phyloP scores from a whole-genome alignment of 1,140 invertebrate genomes.

The Neodiprion fabricii region DNA sequence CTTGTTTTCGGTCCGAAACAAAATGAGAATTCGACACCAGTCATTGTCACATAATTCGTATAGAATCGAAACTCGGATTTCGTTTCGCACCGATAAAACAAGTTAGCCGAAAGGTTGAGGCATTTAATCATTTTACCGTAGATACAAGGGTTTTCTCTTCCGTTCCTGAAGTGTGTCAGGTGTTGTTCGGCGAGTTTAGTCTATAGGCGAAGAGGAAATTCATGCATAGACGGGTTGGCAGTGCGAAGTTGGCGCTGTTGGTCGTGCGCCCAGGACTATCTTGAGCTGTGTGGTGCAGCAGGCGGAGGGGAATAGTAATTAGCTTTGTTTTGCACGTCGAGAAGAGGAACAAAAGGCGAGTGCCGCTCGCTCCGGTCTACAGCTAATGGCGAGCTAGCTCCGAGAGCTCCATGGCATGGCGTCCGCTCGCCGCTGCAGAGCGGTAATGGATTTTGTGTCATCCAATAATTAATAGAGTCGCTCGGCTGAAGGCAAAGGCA shows the following conservation, averaged over 20 bases:
- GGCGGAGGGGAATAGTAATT: slow-evolving; percentile 8
- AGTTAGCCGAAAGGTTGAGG: no score
- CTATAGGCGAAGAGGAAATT: no score
- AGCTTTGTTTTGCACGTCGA: slow-evolving; percentile 10
- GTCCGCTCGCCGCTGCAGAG: slow-evolving; percentile 46
- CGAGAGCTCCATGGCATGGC: slow-evolving; percentile 47
- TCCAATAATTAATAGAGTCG: slow-evolving; percentile 63
- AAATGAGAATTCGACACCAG: no score
- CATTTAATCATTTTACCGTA: no score
- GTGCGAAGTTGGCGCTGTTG: not conserved
- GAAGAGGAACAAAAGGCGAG: slow-evolving; percentile 23
- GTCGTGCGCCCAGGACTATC: not conserved
- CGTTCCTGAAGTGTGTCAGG: no score
- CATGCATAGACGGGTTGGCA: not conserved
- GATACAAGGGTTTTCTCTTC: no score
- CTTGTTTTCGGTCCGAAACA: no score
- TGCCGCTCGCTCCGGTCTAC: slow-evolving; percentile 22
- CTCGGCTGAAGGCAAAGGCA: slow-evolving; percentile 30
- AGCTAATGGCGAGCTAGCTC: slow-evolving; percentile 49
- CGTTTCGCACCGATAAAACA: no score
- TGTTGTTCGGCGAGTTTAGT: no score
- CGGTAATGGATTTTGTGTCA: slow-evolving; percentile 61
- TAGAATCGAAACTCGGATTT: no score
- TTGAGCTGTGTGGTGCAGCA: not conserved
- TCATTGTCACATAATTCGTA: no score